Evolutionary conservation across 2,797 vertebrate genomes (phyloP).

Genomic region (Benthosema pterotum): DNA sequence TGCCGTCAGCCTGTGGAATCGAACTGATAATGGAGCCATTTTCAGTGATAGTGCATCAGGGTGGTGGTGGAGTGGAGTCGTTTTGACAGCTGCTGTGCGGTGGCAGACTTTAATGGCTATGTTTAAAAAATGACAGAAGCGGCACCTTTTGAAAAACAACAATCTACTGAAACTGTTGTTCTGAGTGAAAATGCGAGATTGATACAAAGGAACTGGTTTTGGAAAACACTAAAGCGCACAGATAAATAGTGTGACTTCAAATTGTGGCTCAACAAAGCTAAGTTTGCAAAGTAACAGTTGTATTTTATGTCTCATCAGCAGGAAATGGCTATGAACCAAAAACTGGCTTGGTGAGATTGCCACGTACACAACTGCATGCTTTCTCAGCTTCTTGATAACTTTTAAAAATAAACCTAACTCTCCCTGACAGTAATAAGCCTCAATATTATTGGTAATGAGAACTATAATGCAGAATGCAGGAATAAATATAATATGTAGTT

Average conservation of each 20-base stretch:
- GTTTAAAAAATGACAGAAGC: slow-evolving; percentile 38
- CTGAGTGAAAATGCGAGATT: slow-evolving; percentile 19
- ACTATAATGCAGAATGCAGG: too few relatives aligned
- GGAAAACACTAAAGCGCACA: slow-evolving; percentile 1
- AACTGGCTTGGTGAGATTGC: slow-evolving; percentile 24
- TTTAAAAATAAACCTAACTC: slow-evolving; percentile 6
- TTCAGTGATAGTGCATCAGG: slow-evolving; percentile 30
- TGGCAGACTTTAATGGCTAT: slow-evolving; percentile 46
- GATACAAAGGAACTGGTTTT: slow-evolving; percentile 21
- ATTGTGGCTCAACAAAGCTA: not conserved
- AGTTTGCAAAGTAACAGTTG: slow-evolving; percentile 23
- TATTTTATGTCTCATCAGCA: slow-evolving; percentile 8
- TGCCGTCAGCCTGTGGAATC: too few relatives aligned
- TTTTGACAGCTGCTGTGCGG: slow-evolving; percentile 48
- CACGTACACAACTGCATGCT: slow-evolving; percentile 26
- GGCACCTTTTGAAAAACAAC: slow-evolving; percentile 55
- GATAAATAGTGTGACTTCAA: not conserved
- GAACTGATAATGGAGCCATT: slow-evolving; percentile 50
- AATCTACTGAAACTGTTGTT: slow-evolving; percentile 51
- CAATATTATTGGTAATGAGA: not conserved
- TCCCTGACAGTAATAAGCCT: slow-evolving; percentile 1
- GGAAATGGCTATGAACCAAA: slow-evolving; percentile 28
- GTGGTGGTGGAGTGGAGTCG: slow-evolving; percentile 26
- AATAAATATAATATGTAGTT: too few relatives aligned
- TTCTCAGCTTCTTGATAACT: slow-evolving; percentile 21